These are phyloP conservation scores for Alexandromys fortis DNA, from an alignment of 2,113 vertebrate species.

Conservation along the genomic window DNA sequence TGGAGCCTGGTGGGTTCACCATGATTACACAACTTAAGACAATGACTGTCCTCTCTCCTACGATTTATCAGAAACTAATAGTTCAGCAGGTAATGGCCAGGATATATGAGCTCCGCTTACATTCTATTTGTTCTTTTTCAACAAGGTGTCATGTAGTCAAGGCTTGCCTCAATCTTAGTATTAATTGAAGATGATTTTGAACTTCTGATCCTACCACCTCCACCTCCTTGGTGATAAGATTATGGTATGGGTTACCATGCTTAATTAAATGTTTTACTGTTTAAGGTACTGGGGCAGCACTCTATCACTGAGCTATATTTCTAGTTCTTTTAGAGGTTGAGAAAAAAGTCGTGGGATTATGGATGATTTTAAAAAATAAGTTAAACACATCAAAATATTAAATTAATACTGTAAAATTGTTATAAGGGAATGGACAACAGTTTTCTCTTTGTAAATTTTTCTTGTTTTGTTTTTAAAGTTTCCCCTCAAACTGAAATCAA, in stretches of 20 bases:
- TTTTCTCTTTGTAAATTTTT: neutral
- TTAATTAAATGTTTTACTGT: neutral
- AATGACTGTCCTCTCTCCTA: neutral
- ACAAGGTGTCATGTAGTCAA: neutral
- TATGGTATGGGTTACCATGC: neutral
- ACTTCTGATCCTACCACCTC: neutral
- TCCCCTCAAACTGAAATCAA: slow-evolving; percentile 26
- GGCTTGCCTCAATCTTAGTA: neutral
- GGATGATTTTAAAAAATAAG: slow-evolving; percentile 34
- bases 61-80: neutral
- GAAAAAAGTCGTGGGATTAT: neutral
- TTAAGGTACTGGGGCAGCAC: neutral
- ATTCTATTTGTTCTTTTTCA: neutral
- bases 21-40: neutral
- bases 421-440: slow-evolving; percentile 11
- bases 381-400: slow-evolving; percentile 26
- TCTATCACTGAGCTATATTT: neutral
- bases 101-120: neutral
- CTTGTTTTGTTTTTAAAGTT: neutral
- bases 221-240: neutral
- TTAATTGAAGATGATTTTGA: neutral
- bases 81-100: neutral
- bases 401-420: slow-evolving; percentile 23
- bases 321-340: neutral
- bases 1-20: neutral